Evolutionary conservation across 2,888 invertebrate species (phyloP).

Genomic region (Ellobium chinense): DNA sequence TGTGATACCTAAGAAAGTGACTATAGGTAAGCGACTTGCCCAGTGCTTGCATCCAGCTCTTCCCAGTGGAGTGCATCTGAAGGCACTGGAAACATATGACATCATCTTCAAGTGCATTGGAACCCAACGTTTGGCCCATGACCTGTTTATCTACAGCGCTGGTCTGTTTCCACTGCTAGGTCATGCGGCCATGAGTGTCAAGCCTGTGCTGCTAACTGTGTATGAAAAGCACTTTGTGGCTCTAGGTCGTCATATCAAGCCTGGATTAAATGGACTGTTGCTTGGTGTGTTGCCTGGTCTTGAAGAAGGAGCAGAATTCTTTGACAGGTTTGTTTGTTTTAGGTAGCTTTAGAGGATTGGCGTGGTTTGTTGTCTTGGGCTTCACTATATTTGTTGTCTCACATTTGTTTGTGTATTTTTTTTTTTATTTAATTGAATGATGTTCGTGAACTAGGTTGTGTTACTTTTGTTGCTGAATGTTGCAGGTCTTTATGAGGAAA

Average conservation of each 20-base stretch:
- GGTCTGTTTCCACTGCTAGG: constrained; percentile 93
- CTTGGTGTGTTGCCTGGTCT: constrained; percentile 92
- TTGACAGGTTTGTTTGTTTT: constrained; percentile 85
- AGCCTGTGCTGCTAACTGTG: constrained; percentile 88
- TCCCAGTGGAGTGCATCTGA: constrained; percentile 94
- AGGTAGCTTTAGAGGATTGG: too few relatives aligned
- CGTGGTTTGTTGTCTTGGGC: too few relatives aligned
- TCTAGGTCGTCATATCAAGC: constrained; percentile 86
- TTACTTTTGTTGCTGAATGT: not conserved
- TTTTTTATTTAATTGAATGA: not conserved
- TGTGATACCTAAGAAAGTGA: constrained; percentile 91
- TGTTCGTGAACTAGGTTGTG: not conserved
- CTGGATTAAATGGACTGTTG: constrained; percentile 92
- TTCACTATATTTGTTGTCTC: too few relatives aligned
- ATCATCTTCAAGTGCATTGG: constrained; percentile 94
- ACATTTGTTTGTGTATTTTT: not conserved
- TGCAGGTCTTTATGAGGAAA: too few relatives aligned
- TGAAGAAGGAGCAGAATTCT: constrained; percentile 91
- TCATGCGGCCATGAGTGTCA: constrained; percentile 93
- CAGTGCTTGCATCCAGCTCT: constrained; percentile 96
- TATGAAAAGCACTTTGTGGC: constrained; percentile 94
- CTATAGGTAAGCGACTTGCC: constrained; percentile 92
- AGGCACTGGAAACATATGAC: constrained; percentile 94
- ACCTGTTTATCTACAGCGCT: constrained; percentile 88
- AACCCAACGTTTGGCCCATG: constrained; percentile 87